Percentiles rank a stretch among this genome's conserved stretches.
Conservation (phyloP, 2,113 vertebrate species). For the Limnothrissa miodon region DNA sequence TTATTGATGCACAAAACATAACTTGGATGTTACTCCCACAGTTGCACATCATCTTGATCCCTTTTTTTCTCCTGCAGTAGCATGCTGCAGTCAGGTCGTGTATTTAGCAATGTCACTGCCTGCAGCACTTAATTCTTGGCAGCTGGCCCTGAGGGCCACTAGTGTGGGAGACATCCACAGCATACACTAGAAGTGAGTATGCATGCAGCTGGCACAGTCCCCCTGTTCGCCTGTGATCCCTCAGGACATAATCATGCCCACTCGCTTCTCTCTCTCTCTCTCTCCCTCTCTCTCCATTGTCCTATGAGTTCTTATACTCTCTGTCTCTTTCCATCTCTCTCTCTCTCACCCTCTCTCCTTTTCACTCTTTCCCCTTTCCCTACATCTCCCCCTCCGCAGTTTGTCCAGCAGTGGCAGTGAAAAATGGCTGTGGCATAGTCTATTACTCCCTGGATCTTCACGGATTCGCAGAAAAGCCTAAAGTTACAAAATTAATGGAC, state of each 20-base stretch:
- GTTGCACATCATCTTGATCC: neutral
- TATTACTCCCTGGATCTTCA: neutral
- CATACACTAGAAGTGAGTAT: neutral
- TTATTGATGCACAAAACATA: neutral
- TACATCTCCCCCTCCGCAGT: neutral
- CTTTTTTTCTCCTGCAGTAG: conserved; percentile 8
- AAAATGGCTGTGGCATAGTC: conserved; percentile 5
- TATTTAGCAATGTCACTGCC: conserved; percentile 26
- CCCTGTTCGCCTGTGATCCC: neutral
- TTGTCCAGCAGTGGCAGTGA: conserved; percentile 23
- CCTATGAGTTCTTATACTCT: neutral
- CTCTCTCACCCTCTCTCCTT: neutral
- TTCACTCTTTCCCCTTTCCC: neutral
- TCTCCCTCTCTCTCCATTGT: neutral
- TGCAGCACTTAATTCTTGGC: conserved; percentile 36
- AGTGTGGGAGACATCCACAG: conserved; percentile 31
- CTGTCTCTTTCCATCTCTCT: neutral
- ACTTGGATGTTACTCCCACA: neutral
- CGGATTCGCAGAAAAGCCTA: neutral
- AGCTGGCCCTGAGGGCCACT: conserved; percentile 23
- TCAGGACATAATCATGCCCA: neutral
- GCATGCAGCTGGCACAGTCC: neutral
- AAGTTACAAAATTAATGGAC: neutral
- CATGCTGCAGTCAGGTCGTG: conserved; percentile 35
- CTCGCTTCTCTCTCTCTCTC: neutral